phyloP scores from a whole-genome alignment of 2,888 invertebrate species.

The Strigamia crassipes region DNA sequence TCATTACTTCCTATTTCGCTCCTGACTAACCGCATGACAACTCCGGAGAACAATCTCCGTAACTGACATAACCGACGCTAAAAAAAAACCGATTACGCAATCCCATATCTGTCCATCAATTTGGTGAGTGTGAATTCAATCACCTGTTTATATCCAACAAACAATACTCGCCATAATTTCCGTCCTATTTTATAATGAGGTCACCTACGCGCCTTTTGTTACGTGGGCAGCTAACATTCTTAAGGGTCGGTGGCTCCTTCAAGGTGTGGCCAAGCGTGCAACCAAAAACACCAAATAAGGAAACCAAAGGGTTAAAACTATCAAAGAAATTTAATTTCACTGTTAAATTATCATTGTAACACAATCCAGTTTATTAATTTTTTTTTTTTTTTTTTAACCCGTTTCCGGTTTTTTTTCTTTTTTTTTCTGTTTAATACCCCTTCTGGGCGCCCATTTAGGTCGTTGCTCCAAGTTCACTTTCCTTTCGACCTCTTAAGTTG shows the following conservation, averaged over 20 bases:
- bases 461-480: constrained; percentile 38
- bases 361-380: too few species aligned
- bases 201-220: constrained; percentile 30
- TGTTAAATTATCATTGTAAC: too few species aligned
- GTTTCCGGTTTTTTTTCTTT: not conserved
- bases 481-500: not conserved
- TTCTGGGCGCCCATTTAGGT: constrained; percentile 17
- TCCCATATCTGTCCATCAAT: not conserved
- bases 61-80: not conserved
- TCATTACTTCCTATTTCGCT: not conserved
- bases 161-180: constrained; percentile 13
- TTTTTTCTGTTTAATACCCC: not conserved
- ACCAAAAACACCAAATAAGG: constrained; percentile 30
- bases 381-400: too few species aligned
- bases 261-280: constrained; percentile 7
- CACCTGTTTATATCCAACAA: not conserved
- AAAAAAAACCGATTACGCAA: not conserved
- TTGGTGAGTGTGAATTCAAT: not conserved
- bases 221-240: constrained; percentile 38
- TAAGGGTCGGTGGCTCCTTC: constrained; percentile 34
- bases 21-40: not conserved
- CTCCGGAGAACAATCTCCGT: not conserved
- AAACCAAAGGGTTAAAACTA: not conserved
- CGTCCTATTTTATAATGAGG: constrained; percentile 35
- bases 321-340: too few species aligned